Evolutionary conservation across 2,113 vertebrate genomes (phyloP).

Genomic region (Rhynchopsitta pachyrhyncha): DNA sequence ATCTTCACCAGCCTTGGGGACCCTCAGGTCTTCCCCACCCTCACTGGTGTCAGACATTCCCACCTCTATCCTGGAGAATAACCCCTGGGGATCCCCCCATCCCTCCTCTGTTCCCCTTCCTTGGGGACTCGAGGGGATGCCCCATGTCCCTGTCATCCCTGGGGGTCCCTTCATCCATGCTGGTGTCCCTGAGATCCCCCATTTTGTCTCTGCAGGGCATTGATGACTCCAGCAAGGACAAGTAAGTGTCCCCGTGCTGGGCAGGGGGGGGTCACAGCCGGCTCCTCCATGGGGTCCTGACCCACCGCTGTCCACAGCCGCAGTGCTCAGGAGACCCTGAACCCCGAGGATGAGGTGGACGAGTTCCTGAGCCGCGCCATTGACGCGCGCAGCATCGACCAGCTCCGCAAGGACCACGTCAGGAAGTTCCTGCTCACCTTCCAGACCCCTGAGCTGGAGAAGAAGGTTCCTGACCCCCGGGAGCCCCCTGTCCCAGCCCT

Average conservation of each 20-base stretch:
- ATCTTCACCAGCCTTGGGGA: not conserved
- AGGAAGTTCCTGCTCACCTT: conserved; percentile 96
- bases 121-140: not conserved
- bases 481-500: not conserved
- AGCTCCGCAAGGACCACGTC: conserved; percentile 94
- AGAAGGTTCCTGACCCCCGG: conserved; percentile 79
- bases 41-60: not conserved
- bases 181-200: not conserved
- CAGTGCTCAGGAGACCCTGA: conserved; percentile 89
- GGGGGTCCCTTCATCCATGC: not conserved
- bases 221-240: conserved; percentile 94
- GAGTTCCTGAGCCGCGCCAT: conserved; percentile 95
- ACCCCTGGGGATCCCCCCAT: not conserved
- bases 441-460: conserved; percentile 91
- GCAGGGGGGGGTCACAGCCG: rapidly evolving
- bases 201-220: conserved; percentile 82
- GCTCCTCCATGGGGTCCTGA: not conserved
- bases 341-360: conserved; percentile 94
- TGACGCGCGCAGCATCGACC: conserved; percentile 94
- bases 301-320: conserved; percentile 71
- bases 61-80: not conserved
- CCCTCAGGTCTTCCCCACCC: not conserved
- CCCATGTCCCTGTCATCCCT: not conserved
- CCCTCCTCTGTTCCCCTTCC: not conserved
- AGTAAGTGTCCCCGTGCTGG: conserved; percentile 76